Evolutionary conservation across 1,140 invertebrate species (phyloP).

Genomic region (Drosophila hydei): DNA sequence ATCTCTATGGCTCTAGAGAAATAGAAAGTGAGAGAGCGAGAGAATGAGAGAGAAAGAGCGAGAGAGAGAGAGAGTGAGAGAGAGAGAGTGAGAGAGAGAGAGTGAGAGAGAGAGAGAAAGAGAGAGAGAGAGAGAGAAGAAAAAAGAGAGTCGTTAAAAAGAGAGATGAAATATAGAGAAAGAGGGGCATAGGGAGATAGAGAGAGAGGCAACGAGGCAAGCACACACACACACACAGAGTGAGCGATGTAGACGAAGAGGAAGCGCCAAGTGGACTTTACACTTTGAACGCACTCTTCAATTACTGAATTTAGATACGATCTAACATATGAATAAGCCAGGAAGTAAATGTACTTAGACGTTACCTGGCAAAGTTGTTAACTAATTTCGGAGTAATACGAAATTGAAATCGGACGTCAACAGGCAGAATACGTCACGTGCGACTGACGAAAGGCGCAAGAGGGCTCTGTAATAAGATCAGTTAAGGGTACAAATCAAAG

Average conservation of each 20-base stretch:
- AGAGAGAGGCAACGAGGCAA: not conserved
- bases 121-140: not conserved
- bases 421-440: slow-evolving; percentile 14
- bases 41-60: no score
- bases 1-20: no score
- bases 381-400: slow-evolving; percentile 9
- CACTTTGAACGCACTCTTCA: no score
- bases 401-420: slow-evolving; percentile 20
- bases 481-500: slow-evolving; percentile 36
- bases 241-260: not conserved
- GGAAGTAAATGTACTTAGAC: not conserved
- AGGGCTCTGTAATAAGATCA: slow-evolving; percentile 2
- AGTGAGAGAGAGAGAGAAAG: not conserved
- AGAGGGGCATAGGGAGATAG: no score
- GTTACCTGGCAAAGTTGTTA: not conserved
- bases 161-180: no score
- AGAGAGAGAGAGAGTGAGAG: no score
- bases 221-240: not conserved
- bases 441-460: slow-evolving; percentile 13
- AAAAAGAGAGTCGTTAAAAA: no score
- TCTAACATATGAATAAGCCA: not conserved
- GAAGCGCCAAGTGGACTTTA: not conserved
- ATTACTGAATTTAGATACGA: no score
- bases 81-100: no score
- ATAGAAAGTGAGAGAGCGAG: no score